Percentiles rank a stretch among this genome's conserved stretches.
These are phyloP conservation scores for Teinopalpus imperialis DNA, from an alignment of 2,888 invertebrate species.

Conservation along the genomic window DNA sequence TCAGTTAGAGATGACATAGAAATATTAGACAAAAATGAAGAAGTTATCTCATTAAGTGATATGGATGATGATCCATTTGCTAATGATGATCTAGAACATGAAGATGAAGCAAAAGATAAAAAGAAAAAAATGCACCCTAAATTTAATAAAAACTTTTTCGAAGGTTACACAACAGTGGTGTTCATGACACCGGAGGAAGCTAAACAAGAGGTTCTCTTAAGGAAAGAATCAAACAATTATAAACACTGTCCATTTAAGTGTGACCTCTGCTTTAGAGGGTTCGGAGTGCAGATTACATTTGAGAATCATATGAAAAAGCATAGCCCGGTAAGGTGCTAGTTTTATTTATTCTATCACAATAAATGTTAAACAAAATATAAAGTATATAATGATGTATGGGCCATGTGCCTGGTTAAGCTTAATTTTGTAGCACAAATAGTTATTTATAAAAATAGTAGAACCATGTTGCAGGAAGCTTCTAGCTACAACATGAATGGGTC, in stretches of 20 bases:
- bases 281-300: slow-evolving; percentile 39
- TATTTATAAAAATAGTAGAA: too few relatives aligned
- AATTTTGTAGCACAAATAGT: too few relatives aligned
- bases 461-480: too few relatives aligned
- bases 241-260: slow-evolving; percentile 43
- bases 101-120: not conserved
- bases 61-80: not conserved
- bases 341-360: too few relatives aligned
- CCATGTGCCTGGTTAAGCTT: too few relatives aligned
- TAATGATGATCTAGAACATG: not conserved
- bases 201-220: slow-evolving; percentile 39
- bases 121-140: not conserved
- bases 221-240: slow-evolving; percentile 47
- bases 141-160: slow-evolving; percentile 31
- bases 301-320: slow-evolving; percentile 49
- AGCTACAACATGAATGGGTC: too few relatives aligned
- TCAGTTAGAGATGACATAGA: not conserved
- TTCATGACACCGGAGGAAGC: slow-evolving; percentile 44
- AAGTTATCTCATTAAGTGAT: not conserved
- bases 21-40: not conserved
- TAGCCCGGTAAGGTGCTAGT: slow-evolving; percentile 37
- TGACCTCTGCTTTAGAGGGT: slow-evolving; percentile 46
- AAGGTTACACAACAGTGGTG: slow-evolving; percentile 42
- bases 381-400: too few relatives aligned
- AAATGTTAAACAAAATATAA: too few relatives aligned